These are phyloP conservation scores for Eulemur mongoz DNA, from an alignment of 2,797 vertebrate species.

Conservation along the genomic window DNA sequence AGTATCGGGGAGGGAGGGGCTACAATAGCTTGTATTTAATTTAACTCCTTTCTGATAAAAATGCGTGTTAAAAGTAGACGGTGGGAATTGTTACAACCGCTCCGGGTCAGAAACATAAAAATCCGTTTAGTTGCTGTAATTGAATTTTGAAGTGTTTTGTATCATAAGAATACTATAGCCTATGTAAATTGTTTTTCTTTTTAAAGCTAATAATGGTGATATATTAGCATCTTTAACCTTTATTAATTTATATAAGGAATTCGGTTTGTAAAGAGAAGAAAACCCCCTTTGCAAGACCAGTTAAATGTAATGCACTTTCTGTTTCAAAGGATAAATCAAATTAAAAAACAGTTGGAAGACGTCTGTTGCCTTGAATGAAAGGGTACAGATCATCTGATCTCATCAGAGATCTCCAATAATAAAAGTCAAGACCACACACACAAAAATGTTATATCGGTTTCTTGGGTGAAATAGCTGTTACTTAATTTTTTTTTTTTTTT, in stretches of 20 bases:
- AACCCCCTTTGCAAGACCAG: slow-evolving; percentile 86
- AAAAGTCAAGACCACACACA: slow-evolving; percentile 65
- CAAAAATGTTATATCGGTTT: slow-evolving; percentile 46
- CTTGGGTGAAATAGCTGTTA: slow-evolving; percentile 36
- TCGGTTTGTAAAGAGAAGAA: slow-evolving; percentile 88
- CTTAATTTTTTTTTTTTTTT: not conserved
- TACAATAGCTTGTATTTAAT: slow-evolving; percentile 78
- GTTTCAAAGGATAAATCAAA: slow-evolving; percentile 88
- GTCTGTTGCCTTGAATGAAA: slow-evolving; percentile 83
- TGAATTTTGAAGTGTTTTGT: slow-evolving; percentile 89
- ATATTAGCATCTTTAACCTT: slow-evolving; percentile 88
- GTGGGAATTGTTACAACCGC: slow-evolving; percentile 81
- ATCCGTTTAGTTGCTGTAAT: slow-evolving; percentile 83
- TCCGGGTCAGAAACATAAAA: slow-evolving; percentile 80
- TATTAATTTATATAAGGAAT: slow-evolving; percentile 93
- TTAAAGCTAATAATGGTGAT: slow-evolving; percentile 86
- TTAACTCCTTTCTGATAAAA: slow-evolving; percentile 78
- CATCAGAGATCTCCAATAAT: slow-evolving; percentile 79
- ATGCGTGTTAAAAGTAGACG: slow-evolving; percentile 83
- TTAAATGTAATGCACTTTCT: slow-evolving; percentile 93
- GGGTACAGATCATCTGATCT: slow-evolving; percentile 78
- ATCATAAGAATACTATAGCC: slow-evolving; percentile 89
- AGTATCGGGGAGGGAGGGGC: slow-evolving; percentile 60
- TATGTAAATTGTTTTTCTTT: slow-evolving; percentile 86
- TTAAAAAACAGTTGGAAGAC: slow-evolving; percentile 85